phyloP scores from a whole-genome alignment of 2,113 vertebrate genomes.

The Arizona elegans region DNA sequence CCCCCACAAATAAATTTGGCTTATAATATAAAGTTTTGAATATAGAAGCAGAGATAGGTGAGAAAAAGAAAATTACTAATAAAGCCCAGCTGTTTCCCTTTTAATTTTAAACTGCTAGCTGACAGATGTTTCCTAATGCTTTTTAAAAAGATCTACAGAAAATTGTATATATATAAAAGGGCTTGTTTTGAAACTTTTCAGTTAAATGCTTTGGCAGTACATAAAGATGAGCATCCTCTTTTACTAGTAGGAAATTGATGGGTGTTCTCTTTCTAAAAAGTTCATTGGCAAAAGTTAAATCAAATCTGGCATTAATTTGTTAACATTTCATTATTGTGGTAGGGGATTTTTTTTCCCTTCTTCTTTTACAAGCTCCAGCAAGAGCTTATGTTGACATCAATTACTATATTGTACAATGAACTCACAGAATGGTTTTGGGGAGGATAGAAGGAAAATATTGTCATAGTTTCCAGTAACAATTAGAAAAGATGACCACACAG shows the following conservation, averaged over 20 bases:
- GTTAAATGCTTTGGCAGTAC: neutral
- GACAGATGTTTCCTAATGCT: neutral
- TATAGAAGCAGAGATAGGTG: too few species aligned
- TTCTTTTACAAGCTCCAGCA: neutral
- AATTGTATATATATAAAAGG: neutral
- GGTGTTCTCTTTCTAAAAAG: slow-evolving; percentile 9
- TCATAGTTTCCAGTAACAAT: neutral
- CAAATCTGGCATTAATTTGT: slow-evolving; percentile 1
- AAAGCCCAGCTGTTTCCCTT: neutral
- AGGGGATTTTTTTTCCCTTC: neutral
- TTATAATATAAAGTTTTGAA: neutral
- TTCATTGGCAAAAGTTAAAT: neutral
- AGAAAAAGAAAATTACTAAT: neutral
- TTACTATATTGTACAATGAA: neutral
- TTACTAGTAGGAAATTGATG: neutral
- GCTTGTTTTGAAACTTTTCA: neutral
- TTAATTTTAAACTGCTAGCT: neutral
- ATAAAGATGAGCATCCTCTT: neutral
- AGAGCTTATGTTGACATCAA: fast-evolving
- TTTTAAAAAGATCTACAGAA: neutral
- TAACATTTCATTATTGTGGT: neutral
- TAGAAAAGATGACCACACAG: slow-evolving; percentile 11
- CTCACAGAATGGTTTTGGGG: neutral
- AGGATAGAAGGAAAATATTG: neutral
- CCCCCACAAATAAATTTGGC: neutral